Evolutionary conservation across 2,797 vertebrate genomes (phyloP), one percentile per base, ranked within the genome.

Genomic region (Cyprinella venusta): DNA sequence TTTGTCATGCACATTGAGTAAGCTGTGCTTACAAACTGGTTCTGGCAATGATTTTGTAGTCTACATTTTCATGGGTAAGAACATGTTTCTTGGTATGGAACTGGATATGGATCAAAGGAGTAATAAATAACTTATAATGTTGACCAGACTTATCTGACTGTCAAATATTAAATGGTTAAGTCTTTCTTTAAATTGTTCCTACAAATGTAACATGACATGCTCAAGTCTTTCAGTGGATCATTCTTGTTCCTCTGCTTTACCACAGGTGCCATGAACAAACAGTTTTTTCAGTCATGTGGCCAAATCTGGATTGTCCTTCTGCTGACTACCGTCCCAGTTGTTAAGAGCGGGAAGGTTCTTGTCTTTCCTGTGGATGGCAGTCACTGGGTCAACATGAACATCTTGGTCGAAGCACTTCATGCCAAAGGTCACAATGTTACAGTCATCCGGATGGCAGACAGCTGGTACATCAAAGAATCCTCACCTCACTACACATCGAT

Each of bases 361-460:
- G 84, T 90, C 42, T 83, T 87, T 48, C 89, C 89, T 70, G 72
- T 89, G 48, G 90, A 90, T 24, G 90, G 90, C 63, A 90, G 89
- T 84, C 90, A 90, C 10, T 90, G 89, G 90, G 75, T 89, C 70
- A 90, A 90, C 75, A 89, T 90, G 89, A 90, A 87, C 71, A 63
- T 90, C 69, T 33, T 90, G 52, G 42, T 90, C 5, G 85, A 87
- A 79, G 84, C 75, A 6, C 83, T 90, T 79, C 87, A 89, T 69
- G 61, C 69, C 18, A 85, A 82, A 80, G 88, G 90, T 64, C 90
- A 90, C 79, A 82, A 80, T 36, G 40, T 90, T 40, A 89, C 89
- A 72, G 90, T 90, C 6, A 83, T 90, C 6, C 72, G 88, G 48
- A 38, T 76, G 19, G 9, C 48, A 48, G 81, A 77, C 75, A 90